Evolutionary conservation across 2,888 invertebrate species (phyloP), one percentile per base, ranked within the genome.

Genomic region (Dicycla oo): DNA sequence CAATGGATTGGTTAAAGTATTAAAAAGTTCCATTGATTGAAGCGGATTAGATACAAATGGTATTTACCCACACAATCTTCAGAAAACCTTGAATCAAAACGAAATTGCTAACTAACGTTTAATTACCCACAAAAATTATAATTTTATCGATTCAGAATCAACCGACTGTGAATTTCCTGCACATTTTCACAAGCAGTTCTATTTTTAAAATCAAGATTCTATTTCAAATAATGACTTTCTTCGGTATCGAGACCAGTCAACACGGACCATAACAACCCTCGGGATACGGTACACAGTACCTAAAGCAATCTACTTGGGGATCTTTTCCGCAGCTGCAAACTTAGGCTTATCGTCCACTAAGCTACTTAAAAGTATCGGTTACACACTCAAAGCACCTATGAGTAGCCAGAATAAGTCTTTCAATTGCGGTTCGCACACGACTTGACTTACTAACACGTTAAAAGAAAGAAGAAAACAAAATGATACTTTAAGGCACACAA

Each of bases 291-390:
- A 13, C 5, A 8, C 38, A 10, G 20, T 60, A 60, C 57, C 13
- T 30, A 47, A 68, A 58, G 38, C 57, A 75, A 75, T 75, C 7
- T 54, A 13, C 38, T 64, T 13, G 4, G 20, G 4, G 20, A 64
- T 70, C 38, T 38, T 75, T 64, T 76, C 56, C 69, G 20, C 58
- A 75, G 58, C 75, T 75, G 47, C 11, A 26, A 64, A 47, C 30
- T 53, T 47, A 51, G 13, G 20, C 13, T 26, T 20, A 45, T 26
- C 61, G 20, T 20, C 20, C 26, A 61, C 45, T 3, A 45, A 1
- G 20, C 26, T 26, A 45, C 4, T 20, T 23, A 61, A 45, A 43
- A 20, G 13, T 43, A 34, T 13, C 13, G 26, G 26, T 13, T 43
- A 26, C 1, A 18, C 23, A 60, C 26, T 43, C 13, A 26, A 43